Evolutionary conservation across 92 coral and sea anemone genomes (phyloP), one percentile per base, ranked within the genome.

Genomic region (Epizoanthus fatuus): DNA sequence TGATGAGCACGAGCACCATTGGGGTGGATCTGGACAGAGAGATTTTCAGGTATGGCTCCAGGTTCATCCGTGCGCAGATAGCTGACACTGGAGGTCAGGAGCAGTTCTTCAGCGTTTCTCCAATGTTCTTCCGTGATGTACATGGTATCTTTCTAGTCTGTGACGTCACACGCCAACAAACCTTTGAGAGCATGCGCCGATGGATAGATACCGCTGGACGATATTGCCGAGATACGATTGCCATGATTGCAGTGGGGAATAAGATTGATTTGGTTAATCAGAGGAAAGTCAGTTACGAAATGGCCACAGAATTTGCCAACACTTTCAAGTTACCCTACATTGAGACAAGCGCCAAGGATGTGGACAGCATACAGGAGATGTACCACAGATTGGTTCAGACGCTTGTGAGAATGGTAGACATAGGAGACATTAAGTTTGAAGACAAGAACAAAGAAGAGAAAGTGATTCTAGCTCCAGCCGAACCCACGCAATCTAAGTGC

Each of bases 71-170:
- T 62, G 68, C 93, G 32, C 64, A 86, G 72, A 91, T 92, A 14
- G 67, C 75, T 37, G 98, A 94, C 74, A 94, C 98, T 6, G 98
- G 94, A 29, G 98, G 98, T 2, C 98, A 94, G 62, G 98, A 94
- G 74, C 82, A 85, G 15, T 92, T 86, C 80, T 81, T 89, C 68
- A 74, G 93, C 12, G 57, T 94, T 16, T 88, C 90, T 16, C 90
- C 92, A 5, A 85, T 89, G 87, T 92, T 87, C 67, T 94, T 89
- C 78, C 95, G 93, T 58, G 90, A 90, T 4, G 93, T 92, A 35
- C 95, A 94, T 25, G 95, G 98, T 22, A 60, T 94, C 56, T 94
- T 94, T 63, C 74, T 94, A 17, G 95, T 94, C 20, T 89, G 79
- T 66, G 95, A 94, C 63, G 94, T 94, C 40, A 86, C 93, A 19